Evolutionary conservation across 2,888 invertebrate genomes (phyloP).

Genomic region (Ethmia dodecea): DNA sequence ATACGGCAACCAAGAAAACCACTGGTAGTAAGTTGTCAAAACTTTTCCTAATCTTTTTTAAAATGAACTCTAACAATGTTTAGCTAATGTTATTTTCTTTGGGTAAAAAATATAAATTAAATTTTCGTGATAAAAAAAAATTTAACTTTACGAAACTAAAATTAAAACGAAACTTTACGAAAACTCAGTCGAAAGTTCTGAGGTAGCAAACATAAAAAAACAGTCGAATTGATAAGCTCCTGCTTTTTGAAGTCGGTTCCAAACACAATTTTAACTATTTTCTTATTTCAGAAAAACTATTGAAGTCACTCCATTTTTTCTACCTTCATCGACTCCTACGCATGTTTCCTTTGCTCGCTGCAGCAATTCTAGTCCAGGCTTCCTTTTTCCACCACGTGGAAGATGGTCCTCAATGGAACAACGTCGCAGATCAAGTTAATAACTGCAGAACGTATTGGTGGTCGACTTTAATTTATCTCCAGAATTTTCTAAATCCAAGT

Average conservation of each 20-base stretch:
- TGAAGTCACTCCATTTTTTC: conserved; percentile 43
- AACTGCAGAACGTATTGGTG: conserved; percentile 56
- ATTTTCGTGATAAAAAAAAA: neutral
- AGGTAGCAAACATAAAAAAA: too few species aligned
- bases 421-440: conserved; percentile 32
- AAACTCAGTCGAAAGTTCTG: too few species aligned
- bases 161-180: too few species aligned
- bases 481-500: conserved; percentile 56
- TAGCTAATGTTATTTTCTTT: too few species aligned
- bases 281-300: conserved; percentile 30
- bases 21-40: conserved; percentile 45
- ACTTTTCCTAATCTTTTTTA: too few species aligned
- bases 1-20: conserved; percentile 48
- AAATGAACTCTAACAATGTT: too few species aligned
- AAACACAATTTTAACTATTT: too few species aligned
- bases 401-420: conserved; percentile 51
- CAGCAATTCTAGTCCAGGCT: conserved; percentile 39
- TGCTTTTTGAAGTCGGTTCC: too few species aligned
- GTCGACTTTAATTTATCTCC: conserved; percentile 62
- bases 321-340: conserved; percentile 47
- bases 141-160: too few species aligned
- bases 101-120: too few species aligned
- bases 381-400: conserved; percentile 39
- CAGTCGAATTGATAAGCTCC: too few species aligned
- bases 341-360: conserved; percentile 45